These are phyloP conservation scores for Aleiodes leptofemur DNA, from an alignment of 2,888 invertebrate genomes.

Conservation along the genomic window DNA sequence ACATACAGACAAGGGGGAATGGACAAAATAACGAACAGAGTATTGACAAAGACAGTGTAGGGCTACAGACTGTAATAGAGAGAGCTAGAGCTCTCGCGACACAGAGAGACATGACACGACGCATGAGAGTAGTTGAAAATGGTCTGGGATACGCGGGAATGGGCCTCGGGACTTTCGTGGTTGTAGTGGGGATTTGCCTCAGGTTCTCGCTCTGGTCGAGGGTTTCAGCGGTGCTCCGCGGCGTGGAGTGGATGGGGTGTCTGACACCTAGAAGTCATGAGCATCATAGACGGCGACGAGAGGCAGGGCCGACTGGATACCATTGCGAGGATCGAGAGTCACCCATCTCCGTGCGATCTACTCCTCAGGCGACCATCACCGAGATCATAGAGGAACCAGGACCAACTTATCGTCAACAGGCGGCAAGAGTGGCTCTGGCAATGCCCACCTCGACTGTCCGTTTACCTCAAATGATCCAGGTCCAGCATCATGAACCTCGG, in stretches of 20 bases:
- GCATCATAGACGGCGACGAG: neutral
- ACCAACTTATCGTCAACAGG: no score
- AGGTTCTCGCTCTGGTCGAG: no score
- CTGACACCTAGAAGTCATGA: no score
- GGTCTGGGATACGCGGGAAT: neutral
- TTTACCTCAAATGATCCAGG: no score
- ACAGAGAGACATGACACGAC: neutral
- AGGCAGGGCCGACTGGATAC: neutral
- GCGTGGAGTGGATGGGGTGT: no score
- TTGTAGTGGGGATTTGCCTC: no score
- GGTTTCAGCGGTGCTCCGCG: no score
- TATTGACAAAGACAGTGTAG: neutral
- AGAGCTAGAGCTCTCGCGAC: neutral
- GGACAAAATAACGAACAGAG: neutral
- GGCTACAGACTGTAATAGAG: neutral
- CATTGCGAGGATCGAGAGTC: neutral
- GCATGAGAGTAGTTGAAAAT: neutral
- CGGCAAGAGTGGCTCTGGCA: no score
- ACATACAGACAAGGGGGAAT: neutral
- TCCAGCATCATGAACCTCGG: no score
- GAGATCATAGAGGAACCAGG: neutral
- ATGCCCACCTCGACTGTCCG: neutral
- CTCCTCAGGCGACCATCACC: neutral
- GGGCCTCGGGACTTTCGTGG: no score
- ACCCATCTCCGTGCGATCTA: no score